Evolutionary conservation across 1,140 invertebrate species (phyloP), one percentile per base, ranked within the genome.

Genomic region (Zaprionus gabonicus): DNA sequence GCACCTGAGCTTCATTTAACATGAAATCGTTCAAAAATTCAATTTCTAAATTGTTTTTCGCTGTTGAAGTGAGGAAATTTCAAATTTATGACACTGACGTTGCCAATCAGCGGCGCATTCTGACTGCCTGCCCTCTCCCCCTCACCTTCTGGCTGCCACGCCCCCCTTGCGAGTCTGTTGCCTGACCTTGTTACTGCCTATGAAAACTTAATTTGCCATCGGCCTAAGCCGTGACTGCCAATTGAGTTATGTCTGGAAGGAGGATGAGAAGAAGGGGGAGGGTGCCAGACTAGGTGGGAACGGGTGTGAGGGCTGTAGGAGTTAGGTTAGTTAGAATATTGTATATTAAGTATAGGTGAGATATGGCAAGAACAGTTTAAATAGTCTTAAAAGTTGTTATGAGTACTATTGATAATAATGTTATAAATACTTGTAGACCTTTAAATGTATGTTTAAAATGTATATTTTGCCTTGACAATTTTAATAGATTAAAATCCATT

Each of bases 151-250:
- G 2, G 2, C 38, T 4, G 20, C 46, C 20, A 12, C 46, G 46
- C 60, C 15, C 23, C 15, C 15, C 7, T 23, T 36, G 38, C 34
- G 7, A n/a, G n/a, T n/a, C 44, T n/a, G 20, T 4, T 13, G 41
- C 23, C 64, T 60, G 57, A 51, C 76, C 74, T 74, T 70, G 60
- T 72, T 71, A 34, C 57, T 64, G 73, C 73, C 73, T 68, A 76
- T 80, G 81, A 90, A 88, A 88, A 88, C 84, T 88, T 90, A 84
- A 88, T 88, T 88, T 88, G 65, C 68, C 65, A 62, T 25, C 23
- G 51, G 51, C 41, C 15, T 38, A 44, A 57, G 64, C 62, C 55
- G 41, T 58, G 56, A 67, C 36, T 27, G 44, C 15, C 72, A 68
- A 84, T 76, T 84, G 75, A 90, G 85, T 79, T 79, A 67, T 88